Evolutionary conservation across 2,113 vertebrate genomes (phyloP).

Genomic region (Myrmecobius fasciatus): DNA sequence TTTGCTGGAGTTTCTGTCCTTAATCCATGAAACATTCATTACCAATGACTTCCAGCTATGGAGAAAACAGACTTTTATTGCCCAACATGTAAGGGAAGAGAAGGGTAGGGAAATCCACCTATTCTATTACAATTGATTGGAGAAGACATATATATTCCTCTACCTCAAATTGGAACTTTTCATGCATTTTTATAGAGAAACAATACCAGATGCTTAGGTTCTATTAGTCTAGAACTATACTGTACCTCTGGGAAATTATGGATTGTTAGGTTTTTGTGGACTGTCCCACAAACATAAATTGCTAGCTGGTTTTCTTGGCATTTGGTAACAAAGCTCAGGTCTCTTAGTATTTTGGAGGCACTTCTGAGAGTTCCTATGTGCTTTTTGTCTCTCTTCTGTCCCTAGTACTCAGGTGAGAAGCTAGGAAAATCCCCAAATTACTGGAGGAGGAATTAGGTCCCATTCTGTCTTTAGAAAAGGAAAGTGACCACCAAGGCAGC

Average conservation of each 20-base stretch:
- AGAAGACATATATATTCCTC: background rate
- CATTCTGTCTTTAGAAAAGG: background rate
- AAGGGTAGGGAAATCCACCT: background rate
- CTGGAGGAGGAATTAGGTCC: background rate
- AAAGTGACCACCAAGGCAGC: background rate
- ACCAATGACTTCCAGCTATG: background rate
- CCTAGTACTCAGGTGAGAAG: background rate
- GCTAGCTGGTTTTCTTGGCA: background rate
- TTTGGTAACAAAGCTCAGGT: background rate
- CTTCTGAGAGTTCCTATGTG: background rate
- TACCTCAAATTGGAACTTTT: background rate
- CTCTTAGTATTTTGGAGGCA: background rate
- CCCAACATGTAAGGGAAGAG: background rate
- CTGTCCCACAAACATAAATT: background rate
- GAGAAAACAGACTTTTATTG: background rate
- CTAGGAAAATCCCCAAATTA: background rate
- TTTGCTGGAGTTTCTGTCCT: background rate
- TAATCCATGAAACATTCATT: background rate
- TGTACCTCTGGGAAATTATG: background rate
- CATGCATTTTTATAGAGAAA: background rate
- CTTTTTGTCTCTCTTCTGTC: background rate
- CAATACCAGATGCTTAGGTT: background rate
- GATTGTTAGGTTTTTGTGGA: background rate
- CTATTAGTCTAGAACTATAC: background rate
- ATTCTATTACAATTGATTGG: background rate